phyloP scores from a whole-genome alignment of 1,140 invertebrate species.

The Drosophila sp. region DNA sequence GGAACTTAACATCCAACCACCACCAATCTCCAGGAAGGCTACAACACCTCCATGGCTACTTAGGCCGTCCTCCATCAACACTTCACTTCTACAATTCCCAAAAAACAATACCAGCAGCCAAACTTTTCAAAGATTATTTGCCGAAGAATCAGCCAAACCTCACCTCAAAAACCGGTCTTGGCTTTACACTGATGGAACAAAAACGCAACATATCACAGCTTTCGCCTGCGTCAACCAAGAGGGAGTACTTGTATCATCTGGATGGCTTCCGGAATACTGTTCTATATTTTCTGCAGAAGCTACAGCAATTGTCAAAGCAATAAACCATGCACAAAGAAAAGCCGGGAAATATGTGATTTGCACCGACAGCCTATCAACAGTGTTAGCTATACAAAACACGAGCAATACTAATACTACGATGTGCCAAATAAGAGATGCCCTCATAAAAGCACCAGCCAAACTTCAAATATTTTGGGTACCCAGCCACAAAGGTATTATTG shows the following conservation, averaged over 20 bases:
- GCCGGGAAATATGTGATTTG: not conserved
- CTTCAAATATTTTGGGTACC: conserved; percentile 6
- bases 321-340: not conserved
- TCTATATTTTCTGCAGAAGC: no score
- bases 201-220: no score
- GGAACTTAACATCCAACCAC: no score
- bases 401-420: not conserved
- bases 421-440: not conserved
- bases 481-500: conserved; percentile 1
- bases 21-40: no score
- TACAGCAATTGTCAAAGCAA: not conserved
- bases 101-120: no score
- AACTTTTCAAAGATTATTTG: not conserved
- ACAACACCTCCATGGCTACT: no score
- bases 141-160: no score
- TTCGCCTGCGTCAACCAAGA: no score
- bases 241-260: no score
- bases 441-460: not conserved
- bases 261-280: no score
- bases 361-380: not conserved
- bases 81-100: not conserved
- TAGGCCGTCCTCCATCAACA: not conserved
- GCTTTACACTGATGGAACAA: no score
- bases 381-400: not conserved
- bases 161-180: no score